phyloP scores from a whole-genome alignment of 2,888 invertebrate genomes.

The Hartigia nigra region DNA sequence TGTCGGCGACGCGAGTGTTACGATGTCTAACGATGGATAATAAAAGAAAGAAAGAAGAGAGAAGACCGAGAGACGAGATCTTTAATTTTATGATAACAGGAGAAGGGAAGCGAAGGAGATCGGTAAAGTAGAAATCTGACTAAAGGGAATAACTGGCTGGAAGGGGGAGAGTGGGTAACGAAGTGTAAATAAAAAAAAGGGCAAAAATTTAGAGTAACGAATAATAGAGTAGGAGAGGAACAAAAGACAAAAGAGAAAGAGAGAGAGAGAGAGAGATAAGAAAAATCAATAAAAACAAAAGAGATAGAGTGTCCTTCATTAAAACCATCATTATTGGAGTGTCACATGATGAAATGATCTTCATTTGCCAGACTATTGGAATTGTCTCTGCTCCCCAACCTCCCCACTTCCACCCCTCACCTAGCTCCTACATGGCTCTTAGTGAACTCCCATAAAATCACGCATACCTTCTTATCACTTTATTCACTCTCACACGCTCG shows the following conservation, averaged over 20 bases:
- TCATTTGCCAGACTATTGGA: not conserved
- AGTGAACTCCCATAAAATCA: not conserved
- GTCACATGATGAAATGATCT: not conserved
- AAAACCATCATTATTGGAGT: not conserved
- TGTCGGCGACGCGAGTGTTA: not conserved
- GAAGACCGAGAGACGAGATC: not conserved
- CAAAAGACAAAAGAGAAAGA: too few relatives aligned
- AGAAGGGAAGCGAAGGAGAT: not conserved
- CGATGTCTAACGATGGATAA: not conserved
- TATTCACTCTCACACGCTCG: not conserved
- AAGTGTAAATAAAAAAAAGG: too few relatives aligned
- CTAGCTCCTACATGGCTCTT: not conserved
- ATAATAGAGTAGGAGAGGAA: too few relatives aligned
- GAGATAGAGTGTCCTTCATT: not conserved
- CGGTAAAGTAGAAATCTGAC: not conserved
- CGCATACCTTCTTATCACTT: not conserved
- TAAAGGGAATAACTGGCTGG: not conserved
- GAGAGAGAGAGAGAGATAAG: not conserved
- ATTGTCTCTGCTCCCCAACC: not conserved
- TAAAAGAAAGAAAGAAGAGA: not conserved
- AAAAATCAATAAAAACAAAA: not conserved
- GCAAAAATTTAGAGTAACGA: too few relatives aligned
- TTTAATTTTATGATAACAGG: not conserved
- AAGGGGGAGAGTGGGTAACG: not conserved
- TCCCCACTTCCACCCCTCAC: accelerated